phyloP scores from a whole-genome alignment of 2,888 invertebrate species.

The Morinoia aosen region DNA sequence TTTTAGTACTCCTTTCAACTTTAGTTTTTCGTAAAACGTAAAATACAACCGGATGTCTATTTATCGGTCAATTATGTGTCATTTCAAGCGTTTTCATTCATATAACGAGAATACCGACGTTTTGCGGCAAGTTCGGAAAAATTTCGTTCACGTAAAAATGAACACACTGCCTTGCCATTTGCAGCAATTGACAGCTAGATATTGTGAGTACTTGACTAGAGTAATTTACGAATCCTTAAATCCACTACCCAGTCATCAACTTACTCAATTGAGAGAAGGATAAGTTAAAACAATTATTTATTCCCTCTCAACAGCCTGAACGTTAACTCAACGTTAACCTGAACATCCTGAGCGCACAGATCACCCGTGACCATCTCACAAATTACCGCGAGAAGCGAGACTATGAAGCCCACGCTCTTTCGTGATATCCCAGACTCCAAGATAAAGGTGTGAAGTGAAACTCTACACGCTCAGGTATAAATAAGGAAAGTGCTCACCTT shows the following conservation, averaged over 20 bases:
- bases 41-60: background rate
- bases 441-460: background rate
- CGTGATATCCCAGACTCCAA: background rate
- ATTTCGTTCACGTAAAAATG: background rate
- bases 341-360: too few relatives aligned
- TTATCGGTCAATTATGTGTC: background rate
- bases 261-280: background rate
- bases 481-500: background rate
- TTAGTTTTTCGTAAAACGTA: background rate
- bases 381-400: background rate
- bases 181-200: background rate
- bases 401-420: background rate
- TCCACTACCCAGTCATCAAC: background rate
- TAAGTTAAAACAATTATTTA: too few relatives aligned
- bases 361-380: background rate
- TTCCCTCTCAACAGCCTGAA: too few relatives aligned
- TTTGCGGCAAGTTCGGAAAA: background rate
- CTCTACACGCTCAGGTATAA: background rate
- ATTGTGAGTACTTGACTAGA: background rate
- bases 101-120: background rate
- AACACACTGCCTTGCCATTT: background rate
- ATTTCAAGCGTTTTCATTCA: background rate
- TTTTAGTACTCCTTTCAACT: background rate
- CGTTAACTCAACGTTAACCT: too few relatives aligned
- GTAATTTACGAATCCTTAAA: background rate